Evolutionary conservation across 2,888 invertebrate genomes (phyloP), one percentile per base, ranked within the genome.

Genomic region (Polymixis lichenea): DNA sequence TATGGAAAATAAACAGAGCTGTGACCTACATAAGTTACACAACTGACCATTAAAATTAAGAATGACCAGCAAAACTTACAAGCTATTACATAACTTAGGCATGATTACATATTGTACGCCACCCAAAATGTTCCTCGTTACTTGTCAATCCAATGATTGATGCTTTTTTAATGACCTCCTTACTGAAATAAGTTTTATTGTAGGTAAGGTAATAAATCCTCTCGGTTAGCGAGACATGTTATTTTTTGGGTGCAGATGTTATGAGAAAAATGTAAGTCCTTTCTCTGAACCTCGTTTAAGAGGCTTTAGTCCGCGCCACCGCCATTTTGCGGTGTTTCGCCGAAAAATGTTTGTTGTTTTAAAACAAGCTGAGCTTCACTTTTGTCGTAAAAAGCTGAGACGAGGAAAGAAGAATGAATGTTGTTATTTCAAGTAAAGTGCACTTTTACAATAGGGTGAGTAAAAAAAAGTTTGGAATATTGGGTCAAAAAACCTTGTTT

Each of bases 151-250:
- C 67, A 70, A 75, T 90, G 90, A 92, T 90, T 86, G 87, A 92
- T 91, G 86, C 51, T 85, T 84, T 90, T 90, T 89, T 92, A 92
- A 92, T 86, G 90, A 89, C 74, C 72, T 65, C 67, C 73, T 84
- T 78, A 76, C 77, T 64, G 56, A 72, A 76, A 77, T 58, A 86
- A 77, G 72, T 82, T 85, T 80, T 86, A 87, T 80, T 80, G 73
- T 73, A 38, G 51, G 72, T 56, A 64, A 74, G 46, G 72, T 56
- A 64, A 74, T 84, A 80, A 77, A 84, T 77, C 62, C 62, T 69
- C 22, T 38, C 53, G 46, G 72, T 75, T 72, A 70, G 74, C 55
- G 32, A 72, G 61, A 78, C 74, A 32, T 62, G 28, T 73, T 83
- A 68, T 73, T 82, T 11, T 82, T 77, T 72, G n/a, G 60, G 32